Percentiles rank a stretch among this genome's conserved stretches.
These are phyloP conservation scores for Beaufortia kweichowensis DNA, from an alignment of 2,113 vertebrate species.

Conservation along the genomic window DNA sequence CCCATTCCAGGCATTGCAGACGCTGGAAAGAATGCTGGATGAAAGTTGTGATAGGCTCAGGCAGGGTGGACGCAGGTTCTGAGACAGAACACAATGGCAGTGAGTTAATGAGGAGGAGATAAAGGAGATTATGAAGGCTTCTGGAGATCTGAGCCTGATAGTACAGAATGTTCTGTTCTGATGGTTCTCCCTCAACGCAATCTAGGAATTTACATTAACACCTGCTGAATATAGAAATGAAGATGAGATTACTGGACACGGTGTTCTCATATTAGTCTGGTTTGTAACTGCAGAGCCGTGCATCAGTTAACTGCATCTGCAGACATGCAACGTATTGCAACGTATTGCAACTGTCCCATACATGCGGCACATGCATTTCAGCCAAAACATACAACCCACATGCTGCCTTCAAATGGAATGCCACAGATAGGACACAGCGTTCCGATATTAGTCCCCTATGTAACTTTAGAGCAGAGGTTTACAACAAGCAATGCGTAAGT, in stretches of 20 bases:
- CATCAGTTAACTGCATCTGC: background rate
- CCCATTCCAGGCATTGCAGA: constrained; percentile 52
- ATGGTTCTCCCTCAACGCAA: background rate
- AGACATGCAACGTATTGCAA: background rate
- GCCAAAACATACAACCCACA: background rate
- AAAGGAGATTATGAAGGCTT: background rate
- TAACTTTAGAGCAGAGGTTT: constrained; percentile 24
- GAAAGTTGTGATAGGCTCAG: constrained; percentile 56
- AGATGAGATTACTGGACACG: background rate
- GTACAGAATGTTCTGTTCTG: constrained; percentile 15
- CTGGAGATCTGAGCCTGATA: background rate
- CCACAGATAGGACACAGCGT: background rate
- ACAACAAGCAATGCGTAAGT: no score
- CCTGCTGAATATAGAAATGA: constrained; percentile 31
- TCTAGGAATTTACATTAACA: constrained; percentile 39
- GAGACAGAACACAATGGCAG: background rate
- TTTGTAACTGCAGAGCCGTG: constrained; percentile 35
- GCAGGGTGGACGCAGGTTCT: constrained; percentile 53
- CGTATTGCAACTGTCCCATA: background rate
- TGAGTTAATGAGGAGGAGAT: background rate
- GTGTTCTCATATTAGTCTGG: constrained; percentile 22
- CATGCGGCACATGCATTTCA: background rate
- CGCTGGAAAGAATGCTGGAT: constrained; percentile 57
- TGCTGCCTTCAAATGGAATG: background rate
- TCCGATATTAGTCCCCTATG: constrained; percentile 15